Base-by-base conservation (phyloP, 23 tunicate species). In the Corella eumyota region DNA sequence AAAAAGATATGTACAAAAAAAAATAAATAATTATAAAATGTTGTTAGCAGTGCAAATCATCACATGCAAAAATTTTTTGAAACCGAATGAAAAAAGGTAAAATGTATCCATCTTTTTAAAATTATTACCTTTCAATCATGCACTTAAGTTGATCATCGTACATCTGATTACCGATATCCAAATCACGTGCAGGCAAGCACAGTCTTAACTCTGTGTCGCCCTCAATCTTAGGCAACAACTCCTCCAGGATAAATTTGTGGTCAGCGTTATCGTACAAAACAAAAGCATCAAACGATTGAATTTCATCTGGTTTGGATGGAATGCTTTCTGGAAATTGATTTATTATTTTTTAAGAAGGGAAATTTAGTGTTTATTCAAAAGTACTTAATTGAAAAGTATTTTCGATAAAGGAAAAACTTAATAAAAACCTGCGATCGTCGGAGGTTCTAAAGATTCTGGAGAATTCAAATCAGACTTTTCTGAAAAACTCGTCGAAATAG, bases 211-310 rank as follows among this genome's bases (percentile, higher is more conserved):
- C 59, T 37, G 76, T 80, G 32, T 86, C 67, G 3, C 22, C 61
- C 53, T 86, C 95, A 24, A 86, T 61, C 32, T 68, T 77, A 26
- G 95, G 95, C 32, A 86, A 45, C 71, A 86, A 78, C 48, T 76
- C 73, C 6, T 71, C 56, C 15, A 71, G 55, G 27, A 86, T 84
- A 58, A 86, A 86, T 13, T 78, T 57, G 56, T 57, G 66, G 60
- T 86, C 95, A n/a, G 86, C 95, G 29, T 72, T 68, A 60, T 86
- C 76, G 56, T 67, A 86, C 21, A 86, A 58, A 30, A 86, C 70
- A 30, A 86, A 86, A 6, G 81, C 95, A 60, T 86, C 95, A 40
- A 37, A 80, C n/a, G 63, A 23, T 52, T n/a, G n/a, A n/a, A n/a
- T n/a, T n/a, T 15, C 38, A 9, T 36, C 59, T 13, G 23, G 24